These are phyloP conservation scores for Creontiades dilutus DNA, from an alignment of 2,888 invertebrate species.

Conservation along the genomic window DNA sequence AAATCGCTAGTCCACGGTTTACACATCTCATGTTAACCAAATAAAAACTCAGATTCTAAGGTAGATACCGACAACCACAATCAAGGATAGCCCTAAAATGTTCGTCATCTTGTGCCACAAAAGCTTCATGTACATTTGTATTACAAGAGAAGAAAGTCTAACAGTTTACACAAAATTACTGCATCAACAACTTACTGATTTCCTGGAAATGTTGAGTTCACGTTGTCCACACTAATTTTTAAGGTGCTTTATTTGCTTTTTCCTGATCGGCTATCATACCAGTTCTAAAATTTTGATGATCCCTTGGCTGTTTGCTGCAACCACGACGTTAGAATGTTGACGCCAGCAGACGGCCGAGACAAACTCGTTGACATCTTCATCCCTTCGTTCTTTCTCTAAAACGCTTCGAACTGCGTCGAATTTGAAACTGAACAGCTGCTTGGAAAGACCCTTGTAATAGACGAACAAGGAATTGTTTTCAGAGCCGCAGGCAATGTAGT, in stretches of 20 bases:
- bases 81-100: no score
- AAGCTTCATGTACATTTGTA: no score
- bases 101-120: no score
- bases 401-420: constrained; percentile 91
- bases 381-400: constrained; percentile 86
- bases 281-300: constrained; percentile 92
- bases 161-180: no score
- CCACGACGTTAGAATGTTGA: constrained; percentile 89
- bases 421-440: constrained; percentile 91
- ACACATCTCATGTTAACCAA: no score
- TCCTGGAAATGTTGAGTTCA: no score
- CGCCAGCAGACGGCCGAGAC: constrained; percentile 98
- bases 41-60: no score
- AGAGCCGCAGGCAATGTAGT: constrained; percentile 96
- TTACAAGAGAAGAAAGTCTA: no score
- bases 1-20: no score
- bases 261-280: constrained; percentile 63
- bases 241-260: neutral
- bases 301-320: constrained; percentile 96
- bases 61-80: no score
- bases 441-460: constrained; percentile 93
- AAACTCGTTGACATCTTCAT: constrained; percentile 94
- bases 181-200: no score
- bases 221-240: no score
- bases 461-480: constrained; percentile 96